Evolutionary conservation across 2,888 invertebrate species (phyloP), one percentile per base, ranked within the genome.

Genomic region (Eristalis pertinax): DNA sequence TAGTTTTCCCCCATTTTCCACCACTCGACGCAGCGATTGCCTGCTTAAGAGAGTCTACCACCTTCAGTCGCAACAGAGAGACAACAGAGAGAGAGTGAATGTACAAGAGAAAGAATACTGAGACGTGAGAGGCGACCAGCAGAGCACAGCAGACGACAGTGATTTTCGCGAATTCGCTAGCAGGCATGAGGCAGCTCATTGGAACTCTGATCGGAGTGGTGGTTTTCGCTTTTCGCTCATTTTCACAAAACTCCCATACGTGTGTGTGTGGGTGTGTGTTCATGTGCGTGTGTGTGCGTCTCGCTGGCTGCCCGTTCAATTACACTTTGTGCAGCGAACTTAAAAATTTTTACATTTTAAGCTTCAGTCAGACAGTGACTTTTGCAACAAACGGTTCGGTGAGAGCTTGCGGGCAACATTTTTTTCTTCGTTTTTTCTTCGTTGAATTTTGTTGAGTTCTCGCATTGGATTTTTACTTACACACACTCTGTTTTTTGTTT

Each of bases 351-450:
- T 81, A 81, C 77, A 84, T 84, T 84, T 88, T 81, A 88, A 88
- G 88, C 88, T 88, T 88, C 88, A 88, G 88, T 88, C 88, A 88
- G 84, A 84, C 88, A 84, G 88, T 88, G 88, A 88, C 88, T 88
- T 88, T 88, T 88, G 84, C 88, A 88, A 88, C 84, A 88, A 88
- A 88, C 88, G 81, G 88, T 88, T 84, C 88, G 77, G 77, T 58
- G 62, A 81, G 84, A 77, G 84, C 80, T 88, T 88, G 81, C 84
- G 81, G 80, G 84, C 80, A 80, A 84, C 84, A 80, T 81, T 88
- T 88, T 88, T 88, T 88, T 84, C 69, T 81, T 88, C 81, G 80
- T 76, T 84, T 88, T 88, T 84, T 88, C 84, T 84, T 88, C 88
- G 88, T 84, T 88, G 88, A 62, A 84, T 88, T 88, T 84, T 88